Evolutionary conservation across 2,888 invertebrate genomes (phyloP).

Genomic region (Synanthedon myopaeformis): DNA sequence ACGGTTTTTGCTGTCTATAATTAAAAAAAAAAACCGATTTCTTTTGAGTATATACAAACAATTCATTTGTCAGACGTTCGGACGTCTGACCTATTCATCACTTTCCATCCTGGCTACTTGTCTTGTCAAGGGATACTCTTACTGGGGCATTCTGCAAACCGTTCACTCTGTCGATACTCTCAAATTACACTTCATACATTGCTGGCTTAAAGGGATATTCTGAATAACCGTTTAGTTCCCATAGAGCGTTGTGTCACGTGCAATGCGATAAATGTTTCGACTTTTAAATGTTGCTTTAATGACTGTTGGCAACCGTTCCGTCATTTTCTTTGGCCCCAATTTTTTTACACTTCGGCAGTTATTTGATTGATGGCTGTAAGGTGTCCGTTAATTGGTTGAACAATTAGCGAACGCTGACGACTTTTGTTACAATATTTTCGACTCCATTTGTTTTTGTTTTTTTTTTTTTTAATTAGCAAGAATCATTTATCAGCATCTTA

Average conservation of each 20-base stretch:
- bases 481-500: neutral
- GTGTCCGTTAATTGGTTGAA: constrained; percentile 41
- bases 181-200: neutral
- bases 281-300: constrained; percentile 9
- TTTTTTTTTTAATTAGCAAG: neutral
- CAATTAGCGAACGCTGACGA: constrained; percentile 26
- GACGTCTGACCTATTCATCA: constrained; percentile 25
- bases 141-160: constrained; percentile 6
- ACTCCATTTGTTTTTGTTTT: constrained; percentile 7
- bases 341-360: constrained; percentile 26
- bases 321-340: constrained; percentile 21
- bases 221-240: too few relatives aligned
- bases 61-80: constrained; percentile 17
- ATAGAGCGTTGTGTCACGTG: too few relatives aligned
- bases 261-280: too few relatives aligned
- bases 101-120: constrained; percentile 22
- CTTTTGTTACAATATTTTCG: constrained; percentile 12
- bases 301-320: constrained; percentile 14
- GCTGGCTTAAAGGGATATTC: neutral
- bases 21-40: neutral
- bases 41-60: constrained; percentile 1
- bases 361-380: constrained; percentile 43
- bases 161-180: constrained; percentile 2
- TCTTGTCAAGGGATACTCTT: constrained; percentile 20
- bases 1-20: neutral